Conservation (phyloP, 1,140 invertebrate genomes). For the Drosophila tristis region DNA sequence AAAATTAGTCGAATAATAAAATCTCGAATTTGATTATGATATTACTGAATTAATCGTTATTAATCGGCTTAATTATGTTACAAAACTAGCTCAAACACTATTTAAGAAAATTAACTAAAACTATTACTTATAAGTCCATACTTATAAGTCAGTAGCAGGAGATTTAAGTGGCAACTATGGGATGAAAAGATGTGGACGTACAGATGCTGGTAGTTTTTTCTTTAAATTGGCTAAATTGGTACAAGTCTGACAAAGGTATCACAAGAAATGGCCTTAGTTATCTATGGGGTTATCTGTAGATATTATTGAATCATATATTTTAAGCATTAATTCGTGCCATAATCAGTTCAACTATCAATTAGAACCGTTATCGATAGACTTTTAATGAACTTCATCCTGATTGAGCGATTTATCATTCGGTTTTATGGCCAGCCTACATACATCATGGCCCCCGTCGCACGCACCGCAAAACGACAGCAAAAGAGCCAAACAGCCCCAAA, state of each 20-base stretch:
- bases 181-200: too few species aligned
- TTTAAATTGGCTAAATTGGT: too few species aligned
- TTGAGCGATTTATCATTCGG: constrained; percentile 41
- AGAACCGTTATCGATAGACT: constrained; percentile 20
- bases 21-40: too few species aligned
- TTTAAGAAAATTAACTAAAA: too few species aligned
- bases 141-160: not conserved
- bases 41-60: too few species aligned
- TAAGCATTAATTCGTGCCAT: constrained; percentile 17
- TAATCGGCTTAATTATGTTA: too few species aligned
- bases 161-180: not conserved
- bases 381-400: constrained; percentile 45
- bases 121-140: too few species aligned
- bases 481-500: not conserved
- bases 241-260: too few species aligned
- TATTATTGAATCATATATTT: constrained; percentile 7
- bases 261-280: not conserved
- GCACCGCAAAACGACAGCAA: not conserved
- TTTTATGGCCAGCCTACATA: constrained; percentile 11
- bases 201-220: too few species aligned
- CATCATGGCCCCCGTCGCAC: not conserved
- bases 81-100: too few species aligned
- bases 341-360: constrained; percentile 40
- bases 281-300: not conserved
- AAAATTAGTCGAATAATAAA: too few species aligned